These are phyloP conservation scores for Sapayoa aenigma DNA, from an alignment of 2,113 vertebrate species.

Conservation along the genomic window DNA sequence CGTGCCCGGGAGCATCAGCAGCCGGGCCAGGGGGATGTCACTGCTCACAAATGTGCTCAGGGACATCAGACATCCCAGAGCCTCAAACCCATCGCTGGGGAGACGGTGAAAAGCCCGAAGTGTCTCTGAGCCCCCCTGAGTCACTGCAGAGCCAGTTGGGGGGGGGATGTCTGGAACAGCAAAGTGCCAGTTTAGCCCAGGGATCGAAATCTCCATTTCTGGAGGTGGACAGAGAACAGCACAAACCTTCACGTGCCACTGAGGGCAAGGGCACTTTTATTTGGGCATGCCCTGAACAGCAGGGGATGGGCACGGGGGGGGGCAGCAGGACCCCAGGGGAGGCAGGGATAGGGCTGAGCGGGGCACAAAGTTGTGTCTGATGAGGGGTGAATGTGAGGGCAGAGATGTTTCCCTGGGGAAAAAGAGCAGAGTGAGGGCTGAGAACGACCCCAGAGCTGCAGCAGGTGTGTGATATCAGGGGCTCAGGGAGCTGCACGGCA, in stretches of 20 bases:
- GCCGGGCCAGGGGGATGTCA: neutral
- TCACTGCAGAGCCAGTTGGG: neutral
- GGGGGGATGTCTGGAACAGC: neutral
- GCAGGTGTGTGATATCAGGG: neutral
- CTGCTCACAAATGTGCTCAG: neutral
- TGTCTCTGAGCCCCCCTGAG: neutral
- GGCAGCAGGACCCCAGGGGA: neutral
- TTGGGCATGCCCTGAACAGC: neutral
- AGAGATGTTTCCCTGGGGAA: neutral
- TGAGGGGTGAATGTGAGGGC: neutral
- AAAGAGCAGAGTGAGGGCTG: neutral
- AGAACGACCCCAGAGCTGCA: neutral
- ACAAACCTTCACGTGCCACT: rapidly evolving
- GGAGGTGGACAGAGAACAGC: neutral
- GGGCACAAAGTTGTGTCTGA: neutral
- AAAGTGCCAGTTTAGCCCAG: neutral
- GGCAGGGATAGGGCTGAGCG: neutral
- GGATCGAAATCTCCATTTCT: neutral
- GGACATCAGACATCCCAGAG: rapidly evolving
- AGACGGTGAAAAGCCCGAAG: neutral
- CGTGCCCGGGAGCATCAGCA: neutral
- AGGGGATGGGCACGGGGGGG: neutral
- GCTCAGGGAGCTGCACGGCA: neutral
- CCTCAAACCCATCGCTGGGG: neutral
- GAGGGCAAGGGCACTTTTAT: neutral